Evolutionary conservation across 2,113 vertebrate species (phyloP).

Genomic region (cat (Felis catus)): DNA sequence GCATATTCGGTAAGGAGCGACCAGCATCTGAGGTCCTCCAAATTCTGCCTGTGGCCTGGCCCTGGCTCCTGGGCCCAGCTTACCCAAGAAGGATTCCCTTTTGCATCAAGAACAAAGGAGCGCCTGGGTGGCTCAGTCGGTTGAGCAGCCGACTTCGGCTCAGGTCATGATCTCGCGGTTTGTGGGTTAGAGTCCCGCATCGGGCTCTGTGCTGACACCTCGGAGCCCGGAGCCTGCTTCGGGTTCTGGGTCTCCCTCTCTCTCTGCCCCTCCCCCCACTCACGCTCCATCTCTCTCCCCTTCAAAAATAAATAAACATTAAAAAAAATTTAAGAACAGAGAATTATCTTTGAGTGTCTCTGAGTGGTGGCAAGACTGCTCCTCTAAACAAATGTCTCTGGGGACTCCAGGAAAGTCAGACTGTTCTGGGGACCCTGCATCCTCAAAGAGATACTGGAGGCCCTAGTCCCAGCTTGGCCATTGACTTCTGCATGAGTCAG

Average conservation of each 20-base stretch:
- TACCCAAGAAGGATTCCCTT: neutral
- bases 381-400: neutral
- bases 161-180: too few relatives aligned
- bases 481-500: neutral
- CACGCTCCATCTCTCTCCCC: too few relatives aligned
- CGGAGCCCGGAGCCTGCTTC: too few relatives aligned
- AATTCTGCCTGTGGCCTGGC: neutral
- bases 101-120: too few relatives aligned
- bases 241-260: too few relatives aligned
- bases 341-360: neutral
- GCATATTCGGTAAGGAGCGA: rapidly evolving
- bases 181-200: too few relatives aligned
- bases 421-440: rapidly evolving
- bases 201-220: too few relatives aligned
- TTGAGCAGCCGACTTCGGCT: too few relatives aligned
- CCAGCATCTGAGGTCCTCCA: neutral
- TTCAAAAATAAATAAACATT: too few relatives aligned
- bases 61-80: neutral
- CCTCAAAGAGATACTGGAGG: neutral
- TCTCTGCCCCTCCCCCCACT: too few relatives aligned
- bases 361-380: neutral
- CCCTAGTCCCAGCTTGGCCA: neutral
- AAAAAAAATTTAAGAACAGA: too few relatives aligned
- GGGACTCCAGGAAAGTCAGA: neutral
- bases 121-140: too few relatives aligned